A percentile compares a stretch with the other conserved stretches of the same genome.
These are phyloP conservation scores for Drosophila santomea DNA, from an alignment of 1,140 invertebrate species.

Conservation along the genomic window DNA sequence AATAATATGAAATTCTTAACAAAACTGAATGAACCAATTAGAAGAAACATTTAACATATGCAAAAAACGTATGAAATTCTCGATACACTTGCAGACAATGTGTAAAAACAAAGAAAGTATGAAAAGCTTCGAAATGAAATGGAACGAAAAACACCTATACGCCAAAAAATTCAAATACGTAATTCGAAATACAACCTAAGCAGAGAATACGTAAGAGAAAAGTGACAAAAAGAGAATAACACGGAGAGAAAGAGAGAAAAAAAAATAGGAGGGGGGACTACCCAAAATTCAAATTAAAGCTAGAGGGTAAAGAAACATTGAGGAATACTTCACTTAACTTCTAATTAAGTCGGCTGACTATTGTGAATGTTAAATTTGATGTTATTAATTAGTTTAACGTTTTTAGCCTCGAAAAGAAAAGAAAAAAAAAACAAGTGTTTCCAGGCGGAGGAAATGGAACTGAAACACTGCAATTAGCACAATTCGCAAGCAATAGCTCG, in stretches of 20 bases:
- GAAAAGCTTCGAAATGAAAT: constrained; percentile 35
- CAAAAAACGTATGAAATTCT: constrained; percentile 47
- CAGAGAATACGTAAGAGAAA: constrained; percentile 21
- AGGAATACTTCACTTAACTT: not conserved
- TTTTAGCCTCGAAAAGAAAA: constrained; percentile 3
- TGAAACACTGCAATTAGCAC: constrained; percentile 21
- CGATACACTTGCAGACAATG: constrained; percentile 85
- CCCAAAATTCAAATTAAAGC: constrained; percentile 1
- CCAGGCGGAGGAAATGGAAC: constrained; percentile 11
- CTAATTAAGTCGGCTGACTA: constrained; percentile 2
- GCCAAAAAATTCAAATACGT: constrained; percentile 15
- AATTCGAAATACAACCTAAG: constrained; percentile 34
- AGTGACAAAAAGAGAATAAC: constrained; percentile 6
- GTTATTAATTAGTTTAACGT: constrained; percentile 21
- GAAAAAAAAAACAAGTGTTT: constrained; percentile 9
- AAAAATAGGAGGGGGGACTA: not conserved
- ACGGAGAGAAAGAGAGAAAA: constrained; percentile 6
- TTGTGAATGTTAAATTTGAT: constrained; percentile 9
- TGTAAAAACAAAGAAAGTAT: constrained; percentile 77
- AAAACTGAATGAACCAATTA: constrained; percentile 35
- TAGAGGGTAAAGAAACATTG: not conserved
- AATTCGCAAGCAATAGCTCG: constrained; percentile 24
- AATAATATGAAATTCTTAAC: constrained; percentile 34
- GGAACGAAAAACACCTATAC: constrained; percentile 15
- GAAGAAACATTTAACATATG: constrained; percentile 26